Percentiles rank a stretch among this genome's conserved stretches.
phyloP scores from a whole-genome alignment of 2,113 vertebrate species.

The Nycticebus coucang region DNA sequence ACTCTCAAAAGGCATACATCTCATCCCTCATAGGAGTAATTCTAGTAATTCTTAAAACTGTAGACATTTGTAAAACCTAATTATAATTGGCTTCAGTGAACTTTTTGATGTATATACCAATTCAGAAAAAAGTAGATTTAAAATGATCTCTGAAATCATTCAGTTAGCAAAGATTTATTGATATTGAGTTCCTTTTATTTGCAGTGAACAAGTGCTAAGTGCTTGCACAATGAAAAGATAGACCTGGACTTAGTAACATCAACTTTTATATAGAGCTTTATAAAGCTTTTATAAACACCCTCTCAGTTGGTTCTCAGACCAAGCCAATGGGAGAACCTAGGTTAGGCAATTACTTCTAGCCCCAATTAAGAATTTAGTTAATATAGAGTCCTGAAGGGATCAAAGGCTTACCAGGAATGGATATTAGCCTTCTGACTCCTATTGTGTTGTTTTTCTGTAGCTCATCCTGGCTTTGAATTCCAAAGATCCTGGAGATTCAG shows the following conservation, averaged over 20 bases:
- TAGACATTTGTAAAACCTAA: conserved; percentile 17
- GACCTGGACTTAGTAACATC: not conserved
- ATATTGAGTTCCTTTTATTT: conserved; percentile 25
- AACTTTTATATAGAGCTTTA: not conserved
- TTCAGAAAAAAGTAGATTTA: conserved; percentile 24
- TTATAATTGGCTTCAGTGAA: not conserved
- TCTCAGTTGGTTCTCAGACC: conserved; percentile 39
- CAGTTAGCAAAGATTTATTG: conserved; percentile 34
- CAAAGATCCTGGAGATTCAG: not conserved
- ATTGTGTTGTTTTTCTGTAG: not conserved
- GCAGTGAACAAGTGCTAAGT: not conserved
- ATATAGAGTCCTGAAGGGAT: not conserved
- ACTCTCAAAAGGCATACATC: not conserved
- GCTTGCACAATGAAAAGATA: conserved; percentile 6
- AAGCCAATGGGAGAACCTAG: not conserved
- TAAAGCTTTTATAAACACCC: not conserved
- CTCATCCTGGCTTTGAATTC: conserved; percentile 36
- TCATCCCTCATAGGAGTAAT: not conserved
- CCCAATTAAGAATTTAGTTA: not conserved
- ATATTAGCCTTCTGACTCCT: conserved; percentile 11
- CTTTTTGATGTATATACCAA: conserved; percentile 52
- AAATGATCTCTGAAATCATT: conserved; percentile 45
- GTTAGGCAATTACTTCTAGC: not conserved
- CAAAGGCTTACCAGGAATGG: not conserved
- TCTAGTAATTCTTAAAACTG: not conserved